Evolutionary conservation across 2,888 invertebrate species (phyloP), one percentile per base, ranked within the genome.

Genomic region (Cordilura impudica): DNA sequence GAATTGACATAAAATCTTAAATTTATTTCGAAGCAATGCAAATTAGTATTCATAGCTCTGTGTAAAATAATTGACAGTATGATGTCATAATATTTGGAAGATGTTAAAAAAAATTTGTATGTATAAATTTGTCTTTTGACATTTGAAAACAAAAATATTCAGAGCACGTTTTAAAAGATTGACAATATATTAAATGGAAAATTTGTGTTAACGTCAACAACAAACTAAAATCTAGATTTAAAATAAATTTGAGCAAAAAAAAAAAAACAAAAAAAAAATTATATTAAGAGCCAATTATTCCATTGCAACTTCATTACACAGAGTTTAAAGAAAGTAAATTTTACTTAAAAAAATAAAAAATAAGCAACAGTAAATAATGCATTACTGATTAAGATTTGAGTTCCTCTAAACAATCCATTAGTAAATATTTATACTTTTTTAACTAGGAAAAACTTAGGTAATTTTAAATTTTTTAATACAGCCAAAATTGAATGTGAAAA

Each of bases 61-160:
- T 63, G 23, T 43, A 53, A 66, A 51, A 19, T 67, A 61, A 69
- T 61, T 75, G 67, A 69, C 74, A 75, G 26, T 54, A 54, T 56
- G 23, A 54, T 61, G 54, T 61, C 35, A 49, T 61, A 45, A 31
- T 47, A 54, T 54, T 23, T 58, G 23, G 2, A 16, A 53, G n/a
- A 66, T 39, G n/a, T 14, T 19, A 19, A 66, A 43, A 4, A 19
- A 19, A 60, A n/a, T n/a, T n/a, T n/a, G n/a, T n/a, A n/a, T n/a
- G n/a, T 35, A 47, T 39, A 51, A 60, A 29, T 45, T 10, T 58
- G n/a, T 49, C n/a, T 39, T 35, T 49, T 21, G 21, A 0, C 18
- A 49, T 4, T 2, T 5, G 4, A 45, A 45, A 63, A 29, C 43
- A 7, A 12, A 21, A 1, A 18, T 2, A 63, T 63, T 69, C 21